Evolutionary conservation across 2,888 invertebrate species (phyloP).

Genomic region (Lasioglossum vierecki): DNA sequence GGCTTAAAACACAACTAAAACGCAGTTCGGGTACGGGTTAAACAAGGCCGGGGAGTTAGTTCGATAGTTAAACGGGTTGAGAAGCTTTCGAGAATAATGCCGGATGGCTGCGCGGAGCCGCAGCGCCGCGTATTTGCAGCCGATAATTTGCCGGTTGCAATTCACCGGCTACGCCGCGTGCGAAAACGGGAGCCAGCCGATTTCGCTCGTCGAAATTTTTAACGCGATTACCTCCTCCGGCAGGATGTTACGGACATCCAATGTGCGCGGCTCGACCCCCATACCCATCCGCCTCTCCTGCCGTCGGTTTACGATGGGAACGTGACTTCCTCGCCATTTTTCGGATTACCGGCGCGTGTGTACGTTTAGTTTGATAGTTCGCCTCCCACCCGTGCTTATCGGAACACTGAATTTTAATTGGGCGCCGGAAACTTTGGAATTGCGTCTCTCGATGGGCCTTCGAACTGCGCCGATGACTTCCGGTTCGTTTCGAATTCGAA

Average conservation of each 20-base stretch:
- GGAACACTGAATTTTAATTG: conserved; percentile 14
- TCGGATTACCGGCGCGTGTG: neutral
- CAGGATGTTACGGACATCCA: conserved; percentile 18
- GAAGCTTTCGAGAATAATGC: conserved; percentile 46
- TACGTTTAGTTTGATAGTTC: conserved; percentile 7
- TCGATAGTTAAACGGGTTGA: conserved; percentile 38
- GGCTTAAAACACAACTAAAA: conserved; percentile 41
- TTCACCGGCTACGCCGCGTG: neutral
- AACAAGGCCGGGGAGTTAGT: conserved; percentile 23
- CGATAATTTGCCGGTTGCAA: conserved; percentile 21
- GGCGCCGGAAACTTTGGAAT: neutral
- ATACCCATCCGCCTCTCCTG: neutral
- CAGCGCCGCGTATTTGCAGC: conserved; percentile 10
- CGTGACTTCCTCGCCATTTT: conserved; percentile 19
- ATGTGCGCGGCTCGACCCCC: neutral
- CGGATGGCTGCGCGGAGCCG: neutral
- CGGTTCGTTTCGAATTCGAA: neutral
- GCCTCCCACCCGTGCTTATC: neutral
- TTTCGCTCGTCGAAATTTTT: conserved; percentile 2
- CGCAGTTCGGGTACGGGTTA: conserved; percentile 31
- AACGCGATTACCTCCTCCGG: conserved; percentile 9
- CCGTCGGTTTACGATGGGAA: conserved; percentile 10
- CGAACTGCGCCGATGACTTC: neutral
- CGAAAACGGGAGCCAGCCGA: neutral
- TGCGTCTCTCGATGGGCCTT: neutral